Conservation (phyloP, 2,797 vertebrate species). For the Helostoma temminkii region DNA sequence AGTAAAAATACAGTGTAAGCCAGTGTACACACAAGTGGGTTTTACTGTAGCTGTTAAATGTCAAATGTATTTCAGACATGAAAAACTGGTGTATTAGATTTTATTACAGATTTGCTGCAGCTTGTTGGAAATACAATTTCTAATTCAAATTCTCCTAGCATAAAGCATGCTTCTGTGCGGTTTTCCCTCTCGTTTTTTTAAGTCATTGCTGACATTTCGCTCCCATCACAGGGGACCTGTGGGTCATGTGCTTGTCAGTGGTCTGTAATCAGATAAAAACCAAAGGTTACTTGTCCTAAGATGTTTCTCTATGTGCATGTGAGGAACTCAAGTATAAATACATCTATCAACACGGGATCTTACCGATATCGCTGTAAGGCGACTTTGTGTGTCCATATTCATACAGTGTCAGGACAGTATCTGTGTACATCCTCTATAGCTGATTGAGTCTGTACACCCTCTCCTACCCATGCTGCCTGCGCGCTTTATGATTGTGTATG, state of each 20-base stretch:
- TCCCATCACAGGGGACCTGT: not conserved
- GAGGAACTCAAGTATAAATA: slow-evolving; percentile 16
- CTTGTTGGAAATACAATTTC: not conserved
- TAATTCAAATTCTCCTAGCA: not conserved
- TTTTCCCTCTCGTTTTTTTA: not conserved
- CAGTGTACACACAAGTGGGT: not conserved
- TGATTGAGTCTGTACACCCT: slow-evolving; percentile 41
- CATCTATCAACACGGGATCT: slow-evolving; percentile 17
- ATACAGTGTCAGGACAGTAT: slow-evolving; percentile 38
- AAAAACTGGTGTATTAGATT: not conserved
- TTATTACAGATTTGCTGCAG: not conserved
- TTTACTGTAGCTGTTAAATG: not conserved
- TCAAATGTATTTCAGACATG: not conserved
- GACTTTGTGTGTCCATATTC: slow-evolving; percentile 38
- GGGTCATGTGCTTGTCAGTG: slow-evolving; percentile 39
- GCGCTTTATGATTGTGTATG: slow-evolving; percentile 30
- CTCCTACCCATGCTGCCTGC: slow-evolving; percentile 8
- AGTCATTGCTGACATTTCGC: slow-evolving; percentile 15
- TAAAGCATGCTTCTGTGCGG: not conserved
- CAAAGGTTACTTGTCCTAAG: slow-evolving; percentile 18
- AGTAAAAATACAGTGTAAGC: too few species aligned
- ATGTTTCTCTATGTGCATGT: slow-evolving; percentile 32
- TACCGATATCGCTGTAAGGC: slow-evolving; percentile 37
- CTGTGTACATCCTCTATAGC: slow-evolving; percentile 58
- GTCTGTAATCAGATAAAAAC: slow-evolving; percentile 37